Conservation (phyloP, 2,888 invertebrate genomes). For the Drosophila trichaetosa region DNA sequence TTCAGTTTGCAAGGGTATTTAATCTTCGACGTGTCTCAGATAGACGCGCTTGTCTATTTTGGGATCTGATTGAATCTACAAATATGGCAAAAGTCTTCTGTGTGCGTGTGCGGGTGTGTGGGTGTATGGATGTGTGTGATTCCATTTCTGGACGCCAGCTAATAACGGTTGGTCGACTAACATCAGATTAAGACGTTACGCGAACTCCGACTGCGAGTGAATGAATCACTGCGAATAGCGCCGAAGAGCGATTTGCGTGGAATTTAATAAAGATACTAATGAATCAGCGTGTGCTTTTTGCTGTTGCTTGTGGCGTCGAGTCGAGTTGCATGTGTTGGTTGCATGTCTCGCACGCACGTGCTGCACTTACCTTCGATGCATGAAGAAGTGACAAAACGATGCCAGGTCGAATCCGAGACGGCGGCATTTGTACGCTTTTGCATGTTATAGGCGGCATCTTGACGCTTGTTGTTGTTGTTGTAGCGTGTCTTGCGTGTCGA, state of each 20-base stretch:
- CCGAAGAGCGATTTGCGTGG: constrained; percentile 45
- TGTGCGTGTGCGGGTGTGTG: not conserved
- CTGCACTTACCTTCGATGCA: constrained; percentile 78
- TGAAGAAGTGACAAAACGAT: constrained; percentile 73
- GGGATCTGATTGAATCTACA: not conserved
- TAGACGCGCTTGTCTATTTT: not conserved
- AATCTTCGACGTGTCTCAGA: not conserved
- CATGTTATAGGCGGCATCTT: constrained; percentile 39
- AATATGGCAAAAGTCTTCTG: not conserved
- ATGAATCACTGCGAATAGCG: constrained; percentile 41
- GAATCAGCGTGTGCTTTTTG: constrained; percentile 8
- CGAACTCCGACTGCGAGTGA: constrained; percentile 10
- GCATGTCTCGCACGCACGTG: not conserved
- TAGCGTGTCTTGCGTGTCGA: constrained; percentile 30
- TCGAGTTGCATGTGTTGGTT: not conserved
- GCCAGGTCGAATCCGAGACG: constrained; percentile 63
- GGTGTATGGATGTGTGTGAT: constrained; percentile 5
- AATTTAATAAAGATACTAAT: constrained; percentile 44
- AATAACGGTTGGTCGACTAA: constrained; percentile 12
- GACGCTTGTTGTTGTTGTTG: constrained; percentile 48
- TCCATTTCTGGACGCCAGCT: constrained; percentile 28
- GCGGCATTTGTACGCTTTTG: constrained; percentile 47
- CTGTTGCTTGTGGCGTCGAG: not conserved
- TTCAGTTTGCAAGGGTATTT: not conserved
- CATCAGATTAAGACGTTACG: constrained; percentile 44